A percentile compares a stretch with the other conserved stretches of the same genome.
These are phyloP conservation scores for Xanthorhoe spadicearia DNA, from an alignment of 2,888 invertebrate species.

Conservation along the genomic window DNA sequence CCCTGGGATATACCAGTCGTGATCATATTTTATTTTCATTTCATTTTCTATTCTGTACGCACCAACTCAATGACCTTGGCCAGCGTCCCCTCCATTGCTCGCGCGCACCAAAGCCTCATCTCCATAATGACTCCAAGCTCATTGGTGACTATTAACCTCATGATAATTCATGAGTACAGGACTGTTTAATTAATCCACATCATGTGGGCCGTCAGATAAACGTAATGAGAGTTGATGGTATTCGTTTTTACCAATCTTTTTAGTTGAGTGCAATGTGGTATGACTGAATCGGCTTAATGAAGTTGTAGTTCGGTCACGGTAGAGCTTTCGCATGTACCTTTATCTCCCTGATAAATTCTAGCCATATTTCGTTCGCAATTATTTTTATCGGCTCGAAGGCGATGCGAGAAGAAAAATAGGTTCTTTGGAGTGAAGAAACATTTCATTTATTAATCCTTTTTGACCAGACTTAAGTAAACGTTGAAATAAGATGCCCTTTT, in stretches of 20 bases:
- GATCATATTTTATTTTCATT: too few species aligned
- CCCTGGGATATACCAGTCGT: too few species aligned
- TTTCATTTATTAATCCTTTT: background rate
- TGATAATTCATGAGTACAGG: constrained; percentile 76
- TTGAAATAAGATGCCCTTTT: background rate
- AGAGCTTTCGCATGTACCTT: constrained; percentile 26
- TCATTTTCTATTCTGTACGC: constrained; percentile 30
- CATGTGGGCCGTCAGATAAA: constrained; percentile 81
- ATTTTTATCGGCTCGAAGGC: constrained; percentile 19
- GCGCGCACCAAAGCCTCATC: constrained; percentile 71
- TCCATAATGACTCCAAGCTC: constrained; percentile 83
- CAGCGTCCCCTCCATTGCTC: constrained; percentile 62
- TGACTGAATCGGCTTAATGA: constrained; percentile 39
- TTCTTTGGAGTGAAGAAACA: constrained; percentile 1
- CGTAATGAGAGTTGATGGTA: constrained; percentile 58
- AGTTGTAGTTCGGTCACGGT: constrained; percentile 25
- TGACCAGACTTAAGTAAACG: background rate
- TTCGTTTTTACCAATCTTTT: constrained; percentile 24
- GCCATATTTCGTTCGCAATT: constrained; percentile 19
- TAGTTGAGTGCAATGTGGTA: constrained; percentile 36
- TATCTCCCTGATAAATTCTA: constrained; percentile 30
- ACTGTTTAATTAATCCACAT: constrained; percentile 80
- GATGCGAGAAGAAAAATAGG: constrained; percentile 12
- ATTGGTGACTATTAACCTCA: constrained; percentile 84
- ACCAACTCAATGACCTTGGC: constrained; percentile 37